Conservation (phyloP, 2,888 invertebrate genomes). For the Anthophora plumipes region DNA sequence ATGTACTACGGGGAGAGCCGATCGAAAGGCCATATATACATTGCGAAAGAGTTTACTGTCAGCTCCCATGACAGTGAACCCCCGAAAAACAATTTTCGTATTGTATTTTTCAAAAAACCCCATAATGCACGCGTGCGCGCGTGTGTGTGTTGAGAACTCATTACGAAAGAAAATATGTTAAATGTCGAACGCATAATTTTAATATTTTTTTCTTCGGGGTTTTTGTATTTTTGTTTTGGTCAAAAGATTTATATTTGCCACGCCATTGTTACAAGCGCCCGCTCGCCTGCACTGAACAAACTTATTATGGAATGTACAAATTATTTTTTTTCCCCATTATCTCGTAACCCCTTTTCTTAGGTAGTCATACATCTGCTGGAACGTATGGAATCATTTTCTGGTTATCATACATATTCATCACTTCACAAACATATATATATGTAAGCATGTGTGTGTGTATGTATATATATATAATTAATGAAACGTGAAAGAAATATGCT, state of each 20-base stretch:
- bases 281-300: constrained; percentile 85
- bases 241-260: constrained; percentile 17
- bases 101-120: constrained; percentile 16
- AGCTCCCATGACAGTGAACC: constrained; percentile 66
- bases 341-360: constrained; percentile 64
- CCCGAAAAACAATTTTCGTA: neutral
- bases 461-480: constrained; percentile 43
- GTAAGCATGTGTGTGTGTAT: neutral
- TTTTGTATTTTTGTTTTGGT: neutral
- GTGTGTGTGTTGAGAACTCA: constrained; percentile 10
- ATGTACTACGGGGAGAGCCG: constrained; percentile 22
- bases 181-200: constrained; percentile 19
- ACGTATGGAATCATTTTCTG: constrained; percentile 56
- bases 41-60: constrained; percentile 39
- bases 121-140: neutral
- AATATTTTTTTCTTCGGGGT: neutral
- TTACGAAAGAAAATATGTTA: constrained; percentile 11
- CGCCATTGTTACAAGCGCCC: constrained; percentile 61
- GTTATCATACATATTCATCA: constrained; percentile 16
- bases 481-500: constrained; percentile 44
- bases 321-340: constrained; percentile 85
- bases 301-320: constrained; percentile 93
- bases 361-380: constrained; percentile 67
- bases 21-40: constrained; percentile 32
- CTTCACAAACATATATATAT: constrained; percentile 40